Evolutionary conservation across 2,113 vertebrate species (phyloP).

Genomic region (Rallus limicola): DNA sequence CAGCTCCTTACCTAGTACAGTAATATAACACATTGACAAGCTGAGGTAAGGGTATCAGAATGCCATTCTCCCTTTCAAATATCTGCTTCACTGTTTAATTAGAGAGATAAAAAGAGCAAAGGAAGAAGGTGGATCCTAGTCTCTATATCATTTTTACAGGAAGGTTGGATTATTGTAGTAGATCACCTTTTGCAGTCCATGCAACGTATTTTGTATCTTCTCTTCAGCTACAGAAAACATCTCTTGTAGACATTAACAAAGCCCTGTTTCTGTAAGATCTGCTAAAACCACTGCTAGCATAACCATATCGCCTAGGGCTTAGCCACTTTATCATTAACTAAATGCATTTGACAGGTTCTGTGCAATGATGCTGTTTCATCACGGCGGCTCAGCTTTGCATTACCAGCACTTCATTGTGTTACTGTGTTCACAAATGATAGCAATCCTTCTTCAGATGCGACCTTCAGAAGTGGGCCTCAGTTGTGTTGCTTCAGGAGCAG

Average conservation of each 20-base stretch:
- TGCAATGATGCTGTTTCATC: neutral
- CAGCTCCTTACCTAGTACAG: neutral
- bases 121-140: neutral
- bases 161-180: neutral
- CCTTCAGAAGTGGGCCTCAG: neutral
- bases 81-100: neutral
- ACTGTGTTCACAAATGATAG: neutral
- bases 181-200: neutral
- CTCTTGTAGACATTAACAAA: neutral
- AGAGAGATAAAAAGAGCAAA: neutral
- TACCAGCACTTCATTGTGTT: neutral
- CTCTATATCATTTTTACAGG: neutral
- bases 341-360: constrained; percentile 15
- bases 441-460: neutral
- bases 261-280: neutral
- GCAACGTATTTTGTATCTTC: neutral
- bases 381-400: neutral
- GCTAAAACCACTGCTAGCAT: neutral
- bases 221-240: constrained; percentile 19
- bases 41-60: neutral
- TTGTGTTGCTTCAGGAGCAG: neutral
- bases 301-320: neutral
- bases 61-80: neutral
- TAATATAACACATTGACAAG: neutral
- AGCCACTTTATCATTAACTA: neutral